Percentiles rank a stretch among this genome's conserved stretches.
Conservation (phyloP, 64 coral and sea anemone species). For the Exaiptasia diaphana region DNA sequence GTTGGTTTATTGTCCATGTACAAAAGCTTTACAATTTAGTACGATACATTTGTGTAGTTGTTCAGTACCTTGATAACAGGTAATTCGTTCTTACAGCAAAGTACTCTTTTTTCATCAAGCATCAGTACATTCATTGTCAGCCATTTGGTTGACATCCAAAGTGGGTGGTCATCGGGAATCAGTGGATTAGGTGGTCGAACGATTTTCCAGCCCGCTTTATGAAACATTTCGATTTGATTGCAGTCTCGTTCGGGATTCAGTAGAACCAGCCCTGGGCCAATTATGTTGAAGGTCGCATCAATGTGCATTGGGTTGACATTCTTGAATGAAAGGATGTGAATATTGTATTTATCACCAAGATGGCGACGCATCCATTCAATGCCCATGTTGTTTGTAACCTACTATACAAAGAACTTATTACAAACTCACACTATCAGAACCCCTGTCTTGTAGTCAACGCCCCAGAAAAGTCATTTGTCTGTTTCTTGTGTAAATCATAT, state of each 20-base stretch:
- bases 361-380: conserved; percentile 91
- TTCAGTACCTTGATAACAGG: conserved; percentile 82
- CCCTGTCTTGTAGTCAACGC: too few relatives aligned
- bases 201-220: conserved; percentile 81
- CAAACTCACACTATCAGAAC: too few relatives aligned
- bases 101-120: conserved; percentile 75
- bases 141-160: conserved; percentile 92
- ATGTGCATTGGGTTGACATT: conserved; percentile 94
- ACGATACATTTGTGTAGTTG: too few relatives aligned
- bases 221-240: conserved; percentile 89
- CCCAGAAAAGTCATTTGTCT: too few relatives aligned
- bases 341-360: conserved; percentile 55
- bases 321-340: conserved; percentile 63
- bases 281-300: conserved; percentile 89
- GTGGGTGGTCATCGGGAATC: conserved; percentile 66
- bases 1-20: too few relatives aligned
- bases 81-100: conserved; percentile 67
- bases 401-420: not conserved
- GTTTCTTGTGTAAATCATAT: too few relatives aligned
- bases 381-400: conserved; percentile 87
- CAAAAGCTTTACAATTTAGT: too few relatives aligned
- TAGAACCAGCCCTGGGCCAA: conserved; percentile 87
- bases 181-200: conserved; percentile 71
- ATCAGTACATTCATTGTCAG: conserved; percentile 92
- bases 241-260: conserved; percentile 77